Evolutionary conservation across 1,140 invertebrate species (phyloP).

Genomic region (Schmidtea mediterranea): DNA sequence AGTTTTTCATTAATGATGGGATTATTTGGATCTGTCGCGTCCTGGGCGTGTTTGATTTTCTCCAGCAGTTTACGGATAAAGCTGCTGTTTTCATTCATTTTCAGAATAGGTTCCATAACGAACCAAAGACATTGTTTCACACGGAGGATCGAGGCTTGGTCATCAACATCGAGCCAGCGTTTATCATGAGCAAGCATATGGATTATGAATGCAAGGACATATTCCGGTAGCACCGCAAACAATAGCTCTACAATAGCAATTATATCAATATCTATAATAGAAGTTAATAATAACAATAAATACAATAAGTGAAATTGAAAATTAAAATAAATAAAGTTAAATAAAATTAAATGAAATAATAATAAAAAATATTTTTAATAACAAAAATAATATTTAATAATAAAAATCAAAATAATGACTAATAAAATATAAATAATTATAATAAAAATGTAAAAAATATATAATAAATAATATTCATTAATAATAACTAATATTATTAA

Average conservation of each 20-base stretch:
- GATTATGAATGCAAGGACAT: constrained; percentile 74
- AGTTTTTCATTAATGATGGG: constrained; percentile 12
- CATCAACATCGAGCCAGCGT: constrained; percentile 3
- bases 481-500: too few relatives aligned
- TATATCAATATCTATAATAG: constrained; percentile 8
- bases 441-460: too few relatives aligned
- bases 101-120: constrained; percentile 64
- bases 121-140: constrained; percentile 48
- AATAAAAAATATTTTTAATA: background rate
- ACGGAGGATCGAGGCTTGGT: background rate
- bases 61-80: constrained; percentile 75
- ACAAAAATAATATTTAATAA: too few relatives aligned
- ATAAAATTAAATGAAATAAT: background rate
- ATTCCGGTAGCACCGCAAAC: constrained; percentile 42
- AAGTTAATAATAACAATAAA: constrained; percentile 6
- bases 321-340: background rate
- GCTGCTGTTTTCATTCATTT: constrained; percentile 68
- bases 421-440: too few relatives aligned
- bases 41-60: constrained; percentile 48
- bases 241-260: constrained; percentile 15
- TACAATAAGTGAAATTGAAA: background rate
- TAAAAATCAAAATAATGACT: too few relatives aligned
- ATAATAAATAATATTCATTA: too few relatives aligned
- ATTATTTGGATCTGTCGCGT: constrained; percentile 50
- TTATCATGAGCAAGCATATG: constrained; percentile 60